phyloP scores from a whole-genome alignment of 2,113 vertebrate genomes.

The Indri indri region DNA sequence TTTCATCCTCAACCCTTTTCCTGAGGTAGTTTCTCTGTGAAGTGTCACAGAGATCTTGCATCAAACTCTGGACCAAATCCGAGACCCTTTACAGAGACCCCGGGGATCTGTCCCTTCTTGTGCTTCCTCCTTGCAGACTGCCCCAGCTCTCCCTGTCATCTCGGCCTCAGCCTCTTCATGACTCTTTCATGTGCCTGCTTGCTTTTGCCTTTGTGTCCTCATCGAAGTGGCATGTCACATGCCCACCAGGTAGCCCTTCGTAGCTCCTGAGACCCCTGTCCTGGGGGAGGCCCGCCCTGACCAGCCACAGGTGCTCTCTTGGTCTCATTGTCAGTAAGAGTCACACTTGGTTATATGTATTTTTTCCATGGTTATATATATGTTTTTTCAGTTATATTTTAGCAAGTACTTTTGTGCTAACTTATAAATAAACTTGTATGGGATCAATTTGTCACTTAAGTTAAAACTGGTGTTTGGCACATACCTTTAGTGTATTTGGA shows the following conservation, averaged over 20 bases:
- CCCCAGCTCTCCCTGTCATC: neutral
- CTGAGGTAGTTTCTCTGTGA: neutral
- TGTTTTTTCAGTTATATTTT: neutral
- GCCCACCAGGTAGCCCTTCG: neutral
- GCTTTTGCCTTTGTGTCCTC: neutral
- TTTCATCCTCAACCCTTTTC: neutral
- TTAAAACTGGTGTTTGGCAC: neutral
- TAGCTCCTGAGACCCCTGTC: neutral
- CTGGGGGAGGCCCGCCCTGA: neutral
- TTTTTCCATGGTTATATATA: neutral
- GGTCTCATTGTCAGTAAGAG: no score
- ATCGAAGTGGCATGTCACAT: fast-evolving
- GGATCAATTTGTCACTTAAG: neutral
- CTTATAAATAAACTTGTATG: neutral
- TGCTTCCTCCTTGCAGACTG: neutral
- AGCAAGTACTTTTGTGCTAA: neutral
- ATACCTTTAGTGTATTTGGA: neutral
- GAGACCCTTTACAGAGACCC: neutral
- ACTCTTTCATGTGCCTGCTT: neutral
- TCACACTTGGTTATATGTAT: neutral
- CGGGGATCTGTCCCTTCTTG: neutral
- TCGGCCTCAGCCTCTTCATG: neutral
- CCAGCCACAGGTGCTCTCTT: neutral
- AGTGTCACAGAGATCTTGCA: neutral
- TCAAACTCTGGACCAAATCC: neutral